Evolutionary conservation across 2,113 vertebrate genomes (phyloP).

Genomic region (Xerus inauris): DNA sequence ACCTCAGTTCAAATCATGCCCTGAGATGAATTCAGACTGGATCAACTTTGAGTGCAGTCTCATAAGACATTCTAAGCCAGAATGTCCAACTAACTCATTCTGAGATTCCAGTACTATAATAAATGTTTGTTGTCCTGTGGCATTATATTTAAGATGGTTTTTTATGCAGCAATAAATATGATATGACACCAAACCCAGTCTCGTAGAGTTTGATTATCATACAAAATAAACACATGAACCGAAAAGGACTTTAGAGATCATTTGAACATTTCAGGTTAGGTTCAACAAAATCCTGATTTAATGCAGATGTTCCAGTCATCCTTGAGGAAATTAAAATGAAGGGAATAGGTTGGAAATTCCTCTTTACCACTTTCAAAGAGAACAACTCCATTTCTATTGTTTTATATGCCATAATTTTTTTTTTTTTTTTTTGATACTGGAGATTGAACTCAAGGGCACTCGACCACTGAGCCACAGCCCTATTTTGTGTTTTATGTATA

Average conservation of each 20-base stretch:
- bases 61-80: background rate
- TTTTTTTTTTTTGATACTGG: no score
- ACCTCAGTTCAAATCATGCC: background rate
- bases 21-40: background rate
- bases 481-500: no score
- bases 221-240: background rate
- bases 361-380: background rate
- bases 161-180: background rate
- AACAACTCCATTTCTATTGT: background rate
- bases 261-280: background rate
- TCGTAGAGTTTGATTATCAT: background rate
- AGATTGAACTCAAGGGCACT: no score
- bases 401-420: no score
- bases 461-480: no score
- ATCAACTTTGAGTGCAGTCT: background rate
- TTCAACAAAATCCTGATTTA: background rate
- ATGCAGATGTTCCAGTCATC: background rate
- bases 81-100: background rate
- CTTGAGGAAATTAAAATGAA: background rate
- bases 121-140: background rate
- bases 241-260: background rate
- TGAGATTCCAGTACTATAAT: background rate
- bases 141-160: background rate
- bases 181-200: accelerated
- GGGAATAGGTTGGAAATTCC: background rate